Conservation (phyloP, 2,888 invertebrate species). For the Hypomecis punctinalis region DNA sequence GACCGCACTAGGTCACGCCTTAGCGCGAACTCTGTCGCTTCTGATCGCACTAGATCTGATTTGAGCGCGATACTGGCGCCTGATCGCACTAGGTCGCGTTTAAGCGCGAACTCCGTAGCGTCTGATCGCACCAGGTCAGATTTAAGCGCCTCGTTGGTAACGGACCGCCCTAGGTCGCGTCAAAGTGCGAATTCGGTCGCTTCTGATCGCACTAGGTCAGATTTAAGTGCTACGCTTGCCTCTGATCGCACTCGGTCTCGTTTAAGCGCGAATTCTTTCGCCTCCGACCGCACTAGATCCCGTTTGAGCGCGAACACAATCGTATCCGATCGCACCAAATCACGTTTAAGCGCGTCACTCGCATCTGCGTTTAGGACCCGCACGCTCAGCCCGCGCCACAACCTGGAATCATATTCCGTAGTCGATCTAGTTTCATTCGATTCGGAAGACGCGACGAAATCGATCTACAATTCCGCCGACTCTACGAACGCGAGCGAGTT, state of each 20-base stretch:
- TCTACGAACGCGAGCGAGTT: conserved; percentile 52
- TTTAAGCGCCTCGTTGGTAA: neutral
- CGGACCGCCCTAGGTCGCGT: conserved; percentile 4
- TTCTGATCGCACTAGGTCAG: conserved; percentile 1
- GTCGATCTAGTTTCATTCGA: conserved; percentile 72
- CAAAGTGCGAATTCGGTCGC: neutral
- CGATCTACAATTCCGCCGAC: conserved; percentile 62
- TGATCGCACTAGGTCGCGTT: neutral
- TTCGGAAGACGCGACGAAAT: conserved; percentile 51
- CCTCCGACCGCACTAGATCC: conserved; percentile 8
- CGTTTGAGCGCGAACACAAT: conserved; percentile 1
- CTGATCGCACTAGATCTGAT: conserved; percentile 26
- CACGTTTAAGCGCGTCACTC: conserved; percentile 29
- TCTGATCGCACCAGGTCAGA: neutral
- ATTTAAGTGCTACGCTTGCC: neutral
- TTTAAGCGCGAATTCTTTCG: neutral
- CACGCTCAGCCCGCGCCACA: conserved; percentile 52
- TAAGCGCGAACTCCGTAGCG: conserved; percentile 11
- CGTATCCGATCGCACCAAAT: neutral
- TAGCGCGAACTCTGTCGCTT: conserved; percentile 9
- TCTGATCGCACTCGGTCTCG: neutral
- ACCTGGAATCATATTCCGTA: conserved; percentile 69
- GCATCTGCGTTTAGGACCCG: conserved; percentile 49
- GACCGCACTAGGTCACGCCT: conserved; percentile 27
- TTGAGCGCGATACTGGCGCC: conserved; percentile 9